Evolutionary conservation across 2,888 invertebrate genomes (phyloP).

Genomic region (Drosophila parthenogenetica): DNA sequence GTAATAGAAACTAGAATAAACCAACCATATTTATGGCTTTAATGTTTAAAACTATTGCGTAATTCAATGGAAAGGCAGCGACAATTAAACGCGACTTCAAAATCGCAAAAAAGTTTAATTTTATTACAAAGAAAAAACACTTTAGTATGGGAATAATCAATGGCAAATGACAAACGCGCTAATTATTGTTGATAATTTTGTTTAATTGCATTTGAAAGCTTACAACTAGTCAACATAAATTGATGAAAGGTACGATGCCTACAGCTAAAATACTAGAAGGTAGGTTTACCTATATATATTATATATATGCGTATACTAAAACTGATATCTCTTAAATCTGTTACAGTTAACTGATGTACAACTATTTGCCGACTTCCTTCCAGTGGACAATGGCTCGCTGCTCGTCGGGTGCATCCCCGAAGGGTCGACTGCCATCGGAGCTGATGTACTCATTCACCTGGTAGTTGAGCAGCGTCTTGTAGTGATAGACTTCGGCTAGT

Average conservation of each 20-base stretch:
- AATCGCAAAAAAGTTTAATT: neutral
- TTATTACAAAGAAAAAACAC: neutral
- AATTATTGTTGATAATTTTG: slow-evolving; percentile 32
- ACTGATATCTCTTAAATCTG: slow-evolving; percentile 73
- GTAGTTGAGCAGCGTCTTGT: slow-evolving; percentile 90
- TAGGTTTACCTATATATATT: slow-evolving; percentile 39
- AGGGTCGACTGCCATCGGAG: slow-evolving; percentile 90
- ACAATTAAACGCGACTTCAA: neutral
- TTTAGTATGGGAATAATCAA: slow-evolving; percentile 4
- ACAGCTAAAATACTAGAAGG: slow-evolving; percentile 66
- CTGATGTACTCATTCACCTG: slow-evolving; percentile 93
- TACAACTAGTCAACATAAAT: slow-evolving; percentile 77
- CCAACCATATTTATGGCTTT: slow-evolving; percentile 74
- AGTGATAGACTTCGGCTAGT: slow-evolving; percentile 93
- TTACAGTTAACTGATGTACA: slow-evolving; percentile 24
- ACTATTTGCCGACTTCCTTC: slow-evolving; percentile 86
- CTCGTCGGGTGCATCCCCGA: slow-evolving; percentile 90
- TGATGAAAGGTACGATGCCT: slow-evolving; percentile 63
- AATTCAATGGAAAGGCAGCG: slow-evolving; percentile 7
- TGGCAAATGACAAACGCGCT: slow-evolving; percentile 16
- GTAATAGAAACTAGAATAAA: slow-evolving; percentile 75
- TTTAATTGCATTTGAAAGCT: slow-evolving; percentile 69
- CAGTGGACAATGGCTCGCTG: slow-evolving; percentile 92
- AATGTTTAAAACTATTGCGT: slow-evolving; percentile 58
- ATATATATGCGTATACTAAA: slow-evolving; percentile 6